Base-by-base conservation (phyloP, 1,140 invertebrate species). In the Eciton burchellii region DNA sequence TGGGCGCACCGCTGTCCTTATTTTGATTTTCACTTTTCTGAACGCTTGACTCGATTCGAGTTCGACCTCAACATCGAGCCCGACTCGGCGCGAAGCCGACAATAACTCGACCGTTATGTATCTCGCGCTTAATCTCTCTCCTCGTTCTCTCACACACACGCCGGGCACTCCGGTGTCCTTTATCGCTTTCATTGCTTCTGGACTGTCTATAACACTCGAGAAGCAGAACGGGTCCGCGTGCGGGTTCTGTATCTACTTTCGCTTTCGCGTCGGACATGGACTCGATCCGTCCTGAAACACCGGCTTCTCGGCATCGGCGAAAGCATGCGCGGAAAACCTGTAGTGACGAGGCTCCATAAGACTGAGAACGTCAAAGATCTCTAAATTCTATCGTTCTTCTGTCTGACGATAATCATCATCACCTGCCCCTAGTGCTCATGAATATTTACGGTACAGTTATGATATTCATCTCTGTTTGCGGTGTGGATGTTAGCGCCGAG, bases 121-220 rank as follows among this genome's bases (percentile, higher is more conserved):
- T 47, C 62, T 77, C 74, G 59, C 24, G 60, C 9, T 65, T 77
- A 79, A 77, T 49, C 49, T 60, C 29, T 60, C 29, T 79, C 45
- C 43, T 9, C 57, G 41, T 45, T 81, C 71, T 65, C 35, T n/a
- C n/a, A n/a, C n/a, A 52, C 16, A 72, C 21, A 72, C 19, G n/a
- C 19, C 35, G 45, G 47, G 24, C 26, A 60, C 70, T 71, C 43
- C 68, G n/a, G 47, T 73, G 56, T 81, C 70, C 70, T 81, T 81
- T 81, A 72, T 81, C 70, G 56, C 79, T 81, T 79, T 79, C 72
- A 70, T 79, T 79, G 49, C 63, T 68, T 79, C 74, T 79, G 41
- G 35, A 79, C 35, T 79, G 74, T 56, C 74, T 41, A 79, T 79
- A 79, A 79, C 73, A 63, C 49, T 79, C 63, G 49, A 65, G 59